Evolutionary conservation across 2,113 vertebrate species (phyloP), one percentile per base, ranked within the genome.

Genomic region (Platycercus adscitus): DNA sequence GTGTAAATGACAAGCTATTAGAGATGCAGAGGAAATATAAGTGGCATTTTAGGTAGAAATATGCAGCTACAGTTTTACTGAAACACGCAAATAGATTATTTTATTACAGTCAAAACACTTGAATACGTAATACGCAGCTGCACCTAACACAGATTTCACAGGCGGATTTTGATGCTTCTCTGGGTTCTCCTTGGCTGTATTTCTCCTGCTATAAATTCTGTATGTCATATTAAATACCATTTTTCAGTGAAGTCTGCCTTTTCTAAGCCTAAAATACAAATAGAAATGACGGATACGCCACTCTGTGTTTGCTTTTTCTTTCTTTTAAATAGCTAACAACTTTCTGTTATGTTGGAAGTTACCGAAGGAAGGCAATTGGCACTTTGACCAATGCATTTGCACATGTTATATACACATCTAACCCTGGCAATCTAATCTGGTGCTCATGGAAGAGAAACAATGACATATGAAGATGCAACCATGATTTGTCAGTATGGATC

Each of bases 41-140:
- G 33, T 53, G 47, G 37, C 25, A 35, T 76, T 89, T 93, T 39
- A 82, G 53, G 86, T n/a, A 68, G 43, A 89, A 93, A 87, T 71
- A 77, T 3, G 11, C 46, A 79, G 78, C 31, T 61, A 68, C 28
- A 60, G 53, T 39, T 87, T 88, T 73, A 87, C 49, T 55, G 70
- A 85, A 89, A 73, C 49, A 89, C 1, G 3, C 63, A 79, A 87
- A 82, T 46, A 71, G 44, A 69, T 76, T 86, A 68, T 64, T 94
- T 96, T 89, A 72, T 79, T 94, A 72, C 68, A 89, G 84, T 71
- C 89, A 88, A 92, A 95, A 92, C 88, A 86, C 19, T 79, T 61
- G 73, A 90, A 81, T 90, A 86, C 3, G n/a, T 63, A 81, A 86
- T n/a, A 90, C 0, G 1, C 52, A 73, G 79, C 89, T 86, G 60